phyloP scores from a whole-genome alignment of 1,140 invertebrate species.

The Lasaia peninsularis region DNA sequence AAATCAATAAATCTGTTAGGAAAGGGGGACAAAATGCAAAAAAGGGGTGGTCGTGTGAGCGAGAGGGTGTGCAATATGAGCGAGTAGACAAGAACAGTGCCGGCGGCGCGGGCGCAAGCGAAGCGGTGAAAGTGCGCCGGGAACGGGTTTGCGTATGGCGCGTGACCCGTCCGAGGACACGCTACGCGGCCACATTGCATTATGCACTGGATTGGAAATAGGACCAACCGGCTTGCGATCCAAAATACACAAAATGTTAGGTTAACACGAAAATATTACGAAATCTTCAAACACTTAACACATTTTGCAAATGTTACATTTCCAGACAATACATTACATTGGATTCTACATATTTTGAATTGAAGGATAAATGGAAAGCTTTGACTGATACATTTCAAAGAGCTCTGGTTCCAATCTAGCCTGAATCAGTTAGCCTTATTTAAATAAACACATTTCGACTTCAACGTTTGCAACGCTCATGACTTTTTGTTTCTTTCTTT shows the following conservation, averaged over 20 bases:
- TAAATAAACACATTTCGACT: no score
- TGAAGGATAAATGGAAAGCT: no score
- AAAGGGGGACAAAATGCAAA: constrained; percentile 19
- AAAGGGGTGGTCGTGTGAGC: constrained; percentile 26
- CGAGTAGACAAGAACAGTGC: constrained; percentile 40
- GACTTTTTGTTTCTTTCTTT: no score
- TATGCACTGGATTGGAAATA: constrained; percentile 39
- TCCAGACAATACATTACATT: no score
- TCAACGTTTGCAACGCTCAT: no score
- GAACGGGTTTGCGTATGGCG: constrained; percentile 64
- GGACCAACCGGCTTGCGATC: constrained; percentile 23
- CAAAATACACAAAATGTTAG: not conserved
- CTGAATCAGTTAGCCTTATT: no score
- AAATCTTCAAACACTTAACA: no score
- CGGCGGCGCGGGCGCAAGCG: constrained; percentile 45
- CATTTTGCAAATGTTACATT: no score
- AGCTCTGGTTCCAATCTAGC: no score
- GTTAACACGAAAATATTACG: no score
- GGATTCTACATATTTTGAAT: no score
- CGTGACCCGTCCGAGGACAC: constrained; percentile 70
- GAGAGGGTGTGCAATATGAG: constrained; percentile 35
- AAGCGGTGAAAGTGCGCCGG: constrained; percentile 68
- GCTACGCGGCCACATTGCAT: constrained; percentile 41
- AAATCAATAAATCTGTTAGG: constrained; percentile 1
- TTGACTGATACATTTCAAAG: no score